Evolutionary conservation across 2,113 vertebrate species (phyloP), one percentile per base, ranked within the genome.

Genomic region (Leiothrix lutea): DNA sequence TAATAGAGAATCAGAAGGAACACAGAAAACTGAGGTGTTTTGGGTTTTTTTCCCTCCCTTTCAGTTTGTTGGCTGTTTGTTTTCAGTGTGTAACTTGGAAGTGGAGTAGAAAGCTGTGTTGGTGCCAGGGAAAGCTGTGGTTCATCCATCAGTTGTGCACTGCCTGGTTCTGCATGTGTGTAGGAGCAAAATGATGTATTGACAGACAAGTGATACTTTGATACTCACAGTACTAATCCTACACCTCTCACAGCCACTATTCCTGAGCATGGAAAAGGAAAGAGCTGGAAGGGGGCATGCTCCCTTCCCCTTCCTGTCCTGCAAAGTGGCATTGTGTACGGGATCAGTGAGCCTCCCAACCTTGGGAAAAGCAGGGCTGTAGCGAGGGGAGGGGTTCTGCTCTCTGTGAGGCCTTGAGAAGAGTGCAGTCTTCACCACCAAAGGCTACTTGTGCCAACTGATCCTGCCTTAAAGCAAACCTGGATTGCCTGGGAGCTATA

Each of bases 261-360:
- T 91, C 24, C 28, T 70, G 54, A 51, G 25, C 1, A 1, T 20
- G 22, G 36, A 73, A 40, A 36, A 51, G 21, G 31, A 25, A 73
- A 79, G 47, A 77, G n/a, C 29, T 93, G 77, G 62, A 53, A 64
- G 38, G 2, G 20, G 11, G 2, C 2, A 5, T 28, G 23, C 11
- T 70, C 11, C 22, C 7, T 5, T 53, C 12, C 58, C 29, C 31
- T 57, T 70, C 33, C n/a, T 53, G 8, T 65, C 10, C 35, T 54
- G 51, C 15, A 7, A 35, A 70, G 42, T 3, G 0, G 2, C n/a
- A 8, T 8, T 33, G 16, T 2, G 1, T 24, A 4, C 3, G 3
- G 16, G 40, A 12, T 54, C 42, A 61, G 66, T 1, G 5, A 53
- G 31, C 31, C 16, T 73, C 40, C 12, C 2, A 4, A 1, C 23